A percentile compares a stretch with the other conserved stretches of the same genome.
phyloP scores from a whole-genome alignment of 2,888 invertebrate species.

The Drosophila leonis region DNA sequence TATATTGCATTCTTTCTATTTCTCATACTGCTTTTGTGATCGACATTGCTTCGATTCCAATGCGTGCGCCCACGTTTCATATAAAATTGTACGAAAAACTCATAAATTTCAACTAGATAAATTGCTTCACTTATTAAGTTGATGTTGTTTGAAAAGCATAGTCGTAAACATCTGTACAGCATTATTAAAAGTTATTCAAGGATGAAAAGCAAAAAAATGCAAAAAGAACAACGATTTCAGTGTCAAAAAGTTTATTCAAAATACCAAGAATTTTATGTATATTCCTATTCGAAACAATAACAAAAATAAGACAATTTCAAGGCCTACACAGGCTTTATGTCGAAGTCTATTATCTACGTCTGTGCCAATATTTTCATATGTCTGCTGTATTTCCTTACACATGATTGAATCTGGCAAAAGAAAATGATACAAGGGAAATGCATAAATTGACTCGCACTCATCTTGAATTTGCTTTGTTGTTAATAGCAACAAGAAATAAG shows the following conservation, averaged over 20 bases:
- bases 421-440: conserved; percentile 6
- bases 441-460: not conserved
- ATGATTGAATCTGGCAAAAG: conserved; percentile 59
- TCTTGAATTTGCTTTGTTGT: conserved; percentile 9
- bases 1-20: not conserved
- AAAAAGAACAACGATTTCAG: conserved; percentile 34
- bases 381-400: conserved; percentile 43
- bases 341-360: conserved; percentile 49
- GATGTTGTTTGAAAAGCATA: not conserved
- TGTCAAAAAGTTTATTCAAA: conserved; percentile 54
- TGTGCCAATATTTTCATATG: conserved; percentile 35
- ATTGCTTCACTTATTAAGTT: conserved; percentile 1
- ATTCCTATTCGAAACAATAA: not conserved
- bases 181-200: conserved; percentile 5
- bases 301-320: conserved; percentile 34
- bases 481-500: conserved; percentile 13
- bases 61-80: not conserved
- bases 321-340: conserved; percentile 39
- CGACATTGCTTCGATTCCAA: not conserved
- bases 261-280: conserved; percentile 24
- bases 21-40: not conserved
- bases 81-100: not conserved
- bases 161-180: not conserved
- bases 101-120: not conserved
- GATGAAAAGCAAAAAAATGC: conserved; percentile 16